Percentiles rank a stretch among this genome's conserved stretches.
phyloP scores from a whole-genome alignment of 1,140 invertebrate genomes.

The Pseudomyrmex gracilis region DNA sequence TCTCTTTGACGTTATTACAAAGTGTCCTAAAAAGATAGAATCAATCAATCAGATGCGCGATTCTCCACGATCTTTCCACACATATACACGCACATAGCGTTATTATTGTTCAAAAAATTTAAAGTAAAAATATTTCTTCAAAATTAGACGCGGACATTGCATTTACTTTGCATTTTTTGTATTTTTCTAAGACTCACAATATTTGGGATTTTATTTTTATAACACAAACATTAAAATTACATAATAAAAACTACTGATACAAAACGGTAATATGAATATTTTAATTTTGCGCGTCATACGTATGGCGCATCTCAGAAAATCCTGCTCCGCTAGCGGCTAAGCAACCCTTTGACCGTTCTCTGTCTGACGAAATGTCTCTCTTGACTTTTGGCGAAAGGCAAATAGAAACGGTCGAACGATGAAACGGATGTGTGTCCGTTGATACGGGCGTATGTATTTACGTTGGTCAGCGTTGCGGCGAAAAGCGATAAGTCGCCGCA shows the following conservation, averaged over 20 bases:
- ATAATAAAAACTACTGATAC: not conserved
- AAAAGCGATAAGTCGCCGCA: slow-evolving; percentile 67
- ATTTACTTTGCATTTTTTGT: too few relatives aligned
- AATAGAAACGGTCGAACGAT: slow-evolving; percentile 58
- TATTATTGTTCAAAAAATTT: too few relatives aligned
- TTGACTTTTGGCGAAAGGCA: slow-evolving; percentile 61
- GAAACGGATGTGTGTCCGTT: slow-evolving; percentile 37
- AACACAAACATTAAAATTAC: too few relatives aligned
- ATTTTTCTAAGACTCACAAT: too few relatives aligned
- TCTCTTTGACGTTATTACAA: too few relatives aligned
- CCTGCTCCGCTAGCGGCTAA: not conserved
- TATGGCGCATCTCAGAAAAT: not conserved
- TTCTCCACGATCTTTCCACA: too few relatives aligned
- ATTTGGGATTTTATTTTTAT: too few relatives aligned
- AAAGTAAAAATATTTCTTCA: too few relatives aligned
- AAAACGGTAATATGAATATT: not conserved
- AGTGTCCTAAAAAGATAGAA: too few relatives aligned
- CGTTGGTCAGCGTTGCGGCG: slow-evolving; percentile 41
- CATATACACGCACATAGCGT: too few relatives aligned
- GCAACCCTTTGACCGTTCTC: slow-evolving; percentile 19
- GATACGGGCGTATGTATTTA: slow-evolving; percentile 56
- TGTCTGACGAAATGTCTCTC: slow-evolving; percentile 60
- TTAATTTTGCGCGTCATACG: slow-evolving; percentile 26
- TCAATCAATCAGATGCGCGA: too few relatives aligned
- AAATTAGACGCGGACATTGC: too few relatives aligned